Base-by-base conservation (phyloP, 2,113 vertebrate genomes). In the Dunckerocampus dactyliophorus region DNA sequence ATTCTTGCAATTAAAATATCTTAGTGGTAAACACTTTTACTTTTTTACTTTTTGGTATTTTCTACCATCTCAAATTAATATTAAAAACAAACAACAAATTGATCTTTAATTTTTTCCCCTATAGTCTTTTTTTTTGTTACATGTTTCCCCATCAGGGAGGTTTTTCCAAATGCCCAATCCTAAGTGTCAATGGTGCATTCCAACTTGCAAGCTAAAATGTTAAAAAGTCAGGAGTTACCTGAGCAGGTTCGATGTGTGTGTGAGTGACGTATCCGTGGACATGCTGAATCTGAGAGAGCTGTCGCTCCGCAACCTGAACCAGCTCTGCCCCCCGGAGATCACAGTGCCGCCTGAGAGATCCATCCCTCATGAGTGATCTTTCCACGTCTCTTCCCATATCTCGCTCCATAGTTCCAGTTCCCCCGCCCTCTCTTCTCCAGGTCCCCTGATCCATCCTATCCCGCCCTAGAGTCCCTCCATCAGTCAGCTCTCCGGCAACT, bases 201-300 rank as follows among this genome's bases (percentile, higher is more conserved):
- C 39, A 43, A 8, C 8, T 17, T 47, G 17, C 1, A 50, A 50
- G 20, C 21, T 13, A 2, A 50, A 50, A 47, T 9, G 7, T 28
- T 34, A 4, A 43, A 16, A 64, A 1, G 54, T 20, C 24, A 45
- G 43, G 10, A 17, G 43, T 19, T 42, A 88, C 87, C 85, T 88
- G 85, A 65, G 81, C 78, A 8, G 87, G 87, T 16, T 84, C 60
- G 71, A 87, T 94, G 79, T 97, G 95, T 72, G 95, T 91, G 77
- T 96, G 95, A 69, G 94, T 93, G 82, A 97, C 95, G 79, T 93
- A 95, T 84, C 95, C 94, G 50, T 97, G 95, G 28, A 98, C 90
- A 52, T 94, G 95, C 72, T 98, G 94, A 54, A 97, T 95, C 75
- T 95, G 94, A 13, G 95, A 96, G 51, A 98, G 88, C 74, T 93